These are phyloP conservation scores for Sebastes alutus DNA, from an alignment of 2,797 vertebrate species.

Conservation along the genomic window DNA sequence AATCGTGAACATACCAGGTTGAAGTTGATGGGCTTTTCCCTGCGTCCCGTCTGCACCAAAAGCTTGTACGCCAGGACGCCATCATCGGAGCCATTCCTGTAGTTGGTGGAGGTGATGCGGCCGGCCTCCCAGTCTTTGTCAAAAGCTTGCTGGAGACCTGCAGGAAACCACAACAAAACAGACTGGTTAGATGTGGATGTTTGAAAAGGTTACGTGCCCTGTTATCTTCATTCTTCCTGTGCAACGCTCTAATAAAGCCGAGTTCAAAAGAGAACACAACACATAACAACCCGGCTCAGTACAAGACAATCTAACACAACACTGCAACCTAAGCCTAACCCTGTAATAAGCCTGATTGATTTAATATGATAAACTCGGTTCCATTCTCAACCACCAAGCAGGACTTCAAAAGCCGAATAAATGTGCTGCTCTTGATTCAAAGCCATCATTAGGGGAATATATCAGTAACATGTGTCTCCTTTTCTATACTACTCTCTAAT, in stretches of 20 bases:
- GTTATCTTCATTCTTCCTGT: constrained; percentile 41
- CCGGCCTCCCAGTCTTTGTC: constrained; percentile 94
- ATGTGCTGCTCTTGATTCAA: constrained; percentile 70
- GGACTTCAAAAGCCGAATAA: constrained; percentile 63
- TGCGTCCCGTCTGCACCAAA: constrained; percentile 93
- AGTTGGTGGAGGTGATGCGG: constrained; percentile 90
- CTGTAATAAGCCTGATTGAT: constrained; percentile 64
- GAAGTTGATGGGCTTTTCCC: constrained; percentile 92
- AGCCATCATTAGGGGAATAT: constrained; percentile 64
- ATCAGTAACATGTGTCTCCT: constrained; percentile 76
- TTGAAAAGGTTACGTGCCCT: constrained; percentile 36
- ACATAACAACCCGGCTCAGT: constrained; percentile 9
- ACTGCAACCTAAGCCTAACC: constrained; percentile 40
- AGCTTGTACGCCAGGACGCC: constrained; percentile 96
- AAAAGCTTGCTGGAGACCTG: constrained; percentile 95
- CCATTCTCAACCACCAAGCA: constrained; percentile 57
- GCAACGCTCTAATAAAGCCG: neutral
- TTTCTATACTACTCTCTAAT: constrained; percentile 64
- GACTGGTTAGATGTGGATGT: constrained; percentile 35
- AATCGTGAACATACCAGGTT: constrained; percentile 84
- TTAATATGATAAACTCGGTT: constrained; percentile 65
- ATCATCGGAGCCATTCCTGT: constrained; percentile 94
- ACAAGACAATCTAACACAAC: constrained; percentile 44
- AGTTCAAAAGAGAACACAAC: constrained; percentile 25
- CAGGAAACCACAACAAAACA: constrained; percentile 46